Conservation (phyloP, 2,888 invertebrate genomes). For the Drosophila subsilvestris region DNA sequence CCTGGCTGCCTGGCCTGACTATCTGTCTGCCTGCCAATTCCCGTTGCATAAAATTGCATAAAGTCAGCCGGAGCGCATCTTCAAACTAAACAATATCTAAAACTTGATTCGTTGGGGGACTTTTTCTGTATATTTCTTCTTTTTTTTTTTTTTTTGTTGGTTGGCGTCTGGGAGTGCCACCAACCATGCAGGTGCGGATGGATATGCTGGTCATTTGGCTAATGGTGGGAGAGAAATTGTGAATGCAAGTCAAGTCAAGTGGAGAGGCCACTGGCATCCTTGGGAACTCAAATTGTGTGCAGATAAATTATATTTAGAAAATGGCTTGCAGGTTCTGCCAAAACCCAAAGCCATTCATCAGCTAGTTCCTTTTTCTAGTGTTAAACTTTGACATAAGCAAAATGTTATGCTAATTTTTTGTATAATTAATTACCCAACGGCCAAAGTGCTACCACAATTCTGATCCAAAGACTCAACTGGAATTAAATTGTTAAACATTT, state of each 20-base stretch:
- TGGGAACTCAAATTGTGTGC: not conserved
- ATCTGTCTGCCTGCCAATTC: conserved; percentile 54
- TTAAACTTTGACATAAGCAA: conserved; percentile 44
- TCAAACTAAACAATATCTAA: conserved; percentile 46
- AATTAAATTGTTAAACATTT: conserved; percentile 66
- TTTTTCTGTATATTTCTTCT: conserved; percentile 27
- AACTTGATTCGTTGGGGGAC: conserved; percentile 49
- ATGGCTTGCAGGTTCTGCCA: not conserved
- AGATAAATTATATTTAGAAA: not conserved
- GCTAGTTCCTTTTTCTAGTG: conserved; percentile 49
- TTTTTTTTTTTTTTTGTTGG: conserved; percentile 2
- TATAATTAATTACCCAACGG: conserved; percentile 54
- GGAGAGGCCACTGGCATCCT: conserved; percentile 23
- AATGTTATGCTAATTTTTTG: conserved; percentile 58
- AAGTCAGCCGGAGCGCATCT: conserved; percentile 60
- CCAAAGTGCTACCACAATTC: conserved; percentile 22
- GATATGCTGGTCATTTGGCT: conserved; percentile 49
- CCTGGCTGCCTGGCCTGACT: not conserved
- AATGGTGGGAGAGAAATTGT: conserved; percentile 48
- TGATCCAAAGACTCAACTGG: conserved; percentile 25
- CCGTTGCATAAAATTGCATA: conserved; percentile 69
- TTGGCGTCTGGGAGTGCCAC: conserved; percentile 54
- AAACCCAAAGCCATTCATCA: conserved; percentile 48
- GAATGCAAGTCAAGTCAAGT: conserved; percentile 6
- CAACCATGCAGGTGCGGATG: conserved; percentile 58